Percentiles rank a stretch among this genome's conserved stretches.
Conservation (phyloP, 2,888 invertebrate genomes). For the Zygaena filipendulae region DNA sequence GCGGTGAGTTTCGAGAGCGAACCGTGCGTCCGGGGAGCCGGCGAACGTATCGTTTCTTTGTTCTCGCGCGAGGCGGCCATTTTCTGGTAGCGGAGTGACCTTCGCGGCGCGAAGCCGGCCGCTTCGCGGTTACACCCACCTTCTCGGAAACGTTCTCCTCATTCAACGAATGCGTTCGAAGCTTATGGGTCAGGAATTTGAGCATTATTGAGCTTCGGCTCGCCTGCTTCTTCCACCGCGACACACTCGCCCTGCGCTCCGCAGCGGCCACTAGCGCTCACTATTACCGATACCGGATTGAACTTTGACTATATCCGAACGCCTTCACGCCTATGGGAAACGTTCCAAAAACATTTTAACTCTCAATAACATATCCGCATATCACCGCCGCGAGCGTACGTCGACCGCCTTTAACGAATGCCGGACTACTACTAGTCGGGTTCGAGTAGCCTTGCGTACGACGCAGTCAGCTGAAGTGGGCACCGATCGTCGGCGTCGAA, state of each 20-base stretch:
- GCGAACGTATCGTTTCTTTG: constrained; percentile 65
- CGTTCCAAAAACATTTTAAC: constrained; percentile 48
- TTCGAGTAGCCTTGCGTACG: constrained; percentile 62
- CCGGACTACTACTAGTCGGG: constrained; percentile 56
- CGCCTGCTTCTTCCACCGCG: constrained; percentile 43
- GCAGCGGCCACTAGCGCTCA: constrained; percentile 17
- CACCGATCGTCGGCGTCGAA: constrained; percentile 49
- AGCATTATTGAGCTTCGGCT: constrained; percentile 77
- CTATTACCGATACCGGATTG: constrained; percentile 15
- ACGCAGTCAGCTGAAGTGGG: constrained; percentile 69
- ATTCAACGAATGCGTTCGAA: constrained; percentile 87
- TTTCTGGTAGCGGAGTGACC: constrained; percentile 36
- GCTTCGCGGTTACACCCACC: constrained; percentile 66
- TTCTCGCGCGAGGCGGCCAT: constrained; percentile 65
- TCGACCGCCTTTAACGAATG: constrained; percentile 39
- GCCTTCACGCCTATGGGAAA: constrained; percentile 39
- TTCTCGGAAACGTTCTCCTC: constrained; percentile 81
- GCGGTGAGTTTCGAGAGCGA: constrained; percentile 17
- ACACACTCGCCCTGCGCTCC: constrained; percentile 26
- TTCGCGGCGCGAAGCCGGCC: constrained; percentile 24
- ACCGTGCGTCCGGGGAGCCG: constrained; percentile 24
- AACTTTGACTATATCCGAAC: constrained; percentile 21
- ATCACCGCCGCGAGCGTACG: constrained; percentile 29
- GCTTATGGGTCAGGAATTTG: constrained; percentile 87
- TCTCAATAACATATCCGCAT: constrained; percentile 47